These are phyloP conservation scores for Heptranchias perlo DNA, from an alignment of 2,113 vertebrate species.

Conservation along the genomic window DNA sequence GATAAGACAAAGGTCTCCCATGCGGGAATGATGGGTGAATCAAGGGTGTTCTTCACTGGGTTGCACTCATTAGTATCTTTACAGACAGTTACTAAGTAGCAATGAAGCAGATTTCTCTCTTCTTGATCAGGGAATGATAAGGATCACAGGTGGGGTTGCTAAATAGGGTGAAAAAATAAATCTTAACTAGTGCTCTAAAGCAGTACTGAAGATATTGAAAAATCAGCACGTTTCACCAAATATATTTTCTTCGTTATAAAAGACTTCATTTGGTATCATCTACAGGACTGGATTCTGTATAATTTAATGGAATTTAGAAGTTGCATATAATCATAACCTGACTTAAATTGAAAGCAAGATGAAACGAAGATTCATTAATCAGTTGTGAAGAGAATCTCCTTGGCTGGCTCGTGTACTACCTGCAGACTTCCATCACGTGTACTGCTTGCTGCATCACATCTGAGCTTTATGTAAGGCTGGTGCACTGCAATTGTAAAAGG, in stretches of 20 bases:
- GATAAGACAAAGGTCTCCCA: too few relatives aligned
- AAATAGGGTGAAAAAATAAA: background rate
- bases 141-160: too few relatives aligned
- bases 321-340: background rate
- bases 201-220: background rate
- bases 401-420: background rate
- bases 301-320: background rate
- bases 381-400: background rate
- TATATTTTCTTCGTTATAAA: background rate
- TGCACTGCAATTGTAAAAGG: background rate
- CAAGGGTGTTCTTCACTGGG: background rate
- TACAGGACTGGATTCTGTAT: background rate
- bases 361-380: background rate
- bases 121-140: too few relatives aligned
- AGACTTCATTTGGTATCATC: background rate
- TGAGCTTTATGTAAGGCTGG: conserved; percentile 16
- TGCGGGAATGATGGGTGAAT: background rate
- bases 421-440: background rate
- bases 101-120: background rate
- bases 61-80: background rate
- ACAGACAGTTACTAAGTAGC: background rate
- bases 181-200: background rate
- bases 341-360: background rate
- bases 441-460: background rate
- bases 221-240: background rate